These are phyloP conservation scores for Anguilla obscura DNA, from an alignment of 2,797 vertebrate genomes.

Conservation along the genomic window DNA sequence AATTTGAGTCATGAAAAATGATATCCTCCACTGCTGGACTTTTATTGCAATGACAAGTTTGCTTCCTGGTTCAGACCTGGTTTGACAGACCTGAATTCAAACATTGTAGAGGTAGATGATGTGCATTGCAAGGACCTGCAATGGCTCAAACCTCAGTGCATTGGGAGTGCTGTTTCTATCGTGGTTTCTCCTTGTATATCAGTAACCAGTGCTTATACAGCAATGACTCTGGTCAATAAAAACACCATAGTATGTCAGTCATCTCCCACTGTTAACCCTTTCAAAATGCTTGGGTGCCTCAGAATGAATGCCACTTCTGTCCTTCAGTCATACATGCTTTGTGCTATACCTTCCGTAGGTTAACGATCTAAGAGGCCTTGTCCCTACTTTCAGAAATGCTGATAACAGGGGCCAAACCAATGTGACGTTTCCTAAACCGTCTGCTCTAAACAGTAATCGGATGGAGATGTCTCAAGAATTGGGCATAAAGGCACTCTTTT, in stretches of 20 bases:
- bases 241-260: background rate
- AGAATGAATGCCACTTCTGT: background rate
- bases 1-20: background rate
- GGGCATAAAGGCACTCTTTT: background rate
- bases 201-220: background rate
- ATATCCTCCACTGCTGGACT: background rate
- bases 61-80: background rate
- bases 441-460: background rate
- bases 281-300: background rate
- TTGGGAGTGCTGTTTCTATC: background rate
- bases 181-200: background rate
- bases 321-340: background rate
- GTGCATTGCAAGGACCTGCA: background rate
- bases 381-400: background rate
- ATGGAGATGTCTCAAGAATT: background rate
- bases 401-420: background rate
- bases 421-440: background rate
- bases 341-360: background rate
- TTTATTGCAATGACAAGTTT: background rate
- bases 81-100: slow-evolving; percentile 4
- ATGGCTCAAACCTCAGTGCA: background rate
- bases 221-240: background rate
- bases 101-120: background rate
- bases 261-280: background rate
- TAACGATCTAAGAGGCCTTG: background rate